Evolutionary conservation across 2,888 invertebrate genomes (phyloP).

Genomic region (Acronicta leporina): DNA sequence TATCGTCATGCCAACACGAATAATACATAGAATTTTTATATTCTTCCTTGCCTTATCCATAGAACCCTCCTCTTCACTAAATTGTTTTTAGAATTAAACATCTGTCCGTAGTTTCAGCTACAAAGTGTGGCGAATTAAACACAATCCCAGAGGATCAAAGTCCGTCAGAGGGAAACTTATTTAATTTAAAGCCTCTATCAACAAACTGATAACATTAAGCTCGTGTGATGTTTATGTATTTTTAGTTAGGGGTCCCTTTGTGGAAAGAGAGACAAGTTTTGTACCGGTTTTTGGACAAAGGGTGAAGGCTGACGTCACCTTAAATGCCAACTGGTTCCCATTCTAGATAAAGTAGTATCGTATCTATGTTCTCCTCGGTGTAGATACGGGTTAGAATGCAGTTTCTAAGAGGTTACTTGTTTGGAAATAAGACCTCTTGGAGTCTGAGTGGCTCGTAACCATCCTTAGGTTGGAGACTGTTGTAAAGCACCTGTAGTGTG

Average conservation of each 20-base stretch:
- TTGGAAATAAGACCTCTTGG: too few species aligned
- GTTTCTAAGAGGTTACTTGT: too few species aligned
- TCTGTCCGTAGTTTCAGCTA: background rate
- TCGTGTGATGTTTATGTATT: slow-evolving; percentile 18
- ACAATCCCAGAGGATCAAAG: slow-evolving; percentile 52
- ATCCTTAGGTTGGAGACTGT: too few species aligned
- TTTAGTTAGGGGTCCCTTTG: slow-evolving; percentile 22
- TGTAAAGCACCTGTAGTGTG: too few species aligned
- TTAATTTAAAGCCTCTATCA: slow-evolving; percentile 56
- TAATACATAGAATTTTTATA: too few species aligned
- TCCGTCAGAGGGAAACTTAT: slow-evolving; percentile 53
- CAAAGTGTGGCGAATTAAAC: slow-evolving; percentile 25
- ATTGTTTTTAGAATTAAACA: slow-evolving; percentile 35
- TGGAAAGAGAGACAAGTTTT: slow-evolving; percentile 8
- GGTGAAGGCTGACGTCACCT: background rate
- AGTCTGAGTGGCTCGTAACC: too few species aligned
- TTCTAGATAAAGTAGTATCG: background rate
- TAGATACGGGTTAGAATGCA: too few species aligned
- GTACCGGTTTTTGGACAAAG: slow-evolving; percentile 1
- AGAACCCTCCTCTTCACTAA: background rate
- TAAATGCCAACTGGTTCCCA: background rate
- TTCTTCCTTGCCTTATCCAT: too few species aligned
- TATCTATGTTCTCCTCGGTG: background rate
- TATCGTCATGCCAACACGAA: too few species aligned
- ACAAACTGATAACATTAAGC: slow-evolving; percentile 49